Base-by-base conservation (phyloP, 2,888 invertebrate genomes). In the Cataglyphis livida region DNA sequence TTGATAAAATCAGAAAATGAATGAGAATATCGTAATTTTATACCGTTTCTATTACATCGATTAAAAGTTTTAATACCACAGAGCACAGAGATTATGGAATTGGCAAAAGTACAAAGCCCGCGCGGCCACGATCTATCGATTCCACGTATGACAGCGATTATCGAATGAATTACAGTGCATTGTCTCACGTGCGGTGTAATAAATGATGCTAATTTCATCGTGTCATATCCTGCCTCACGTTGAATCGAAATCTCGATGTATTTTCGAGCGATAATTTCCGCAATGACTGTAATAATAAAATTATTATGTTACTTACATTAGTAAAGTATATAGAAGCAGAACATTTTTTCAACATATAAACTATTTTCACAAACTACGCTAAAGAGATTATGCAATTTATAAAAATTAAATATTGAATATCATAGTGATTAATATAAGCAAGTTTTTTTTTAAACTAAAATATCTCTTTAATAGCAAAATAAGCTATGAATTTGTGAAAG, bases 11-110 rank as follows among this genome's bases (percentile, higher is more conserved):
- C 6, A 38, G 12, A n/a, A 59, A 70, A 32, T 64, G 18, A 41
- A 78, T 59, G 25, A 4, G 10, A 70, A 70, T 21, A 54, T 51
- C 6, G 21, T 59, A 59, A 59, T 21, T 71, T 59, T 70, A 59
- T 59, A 66, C 2, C 12, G 18, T n/a, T 68, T 68, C 9, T 21
- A 68, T 68, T n/a, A 54, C 44, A 44, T 44, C 9, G 41, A 68
- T 54, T 68, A 32, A 59, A 25, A 35, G 59, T 71, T 68, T 76
- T n/a, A 28, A 41, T 57, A 28, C 4, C 15, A 61, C 15, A 28
- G 15, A 61, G 12, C 32, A 32, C n/a, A 32, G 9, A 25, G 6
- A 7, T 5, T 41, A 25, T 28, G 21, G 9, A 66, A 68, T 68
- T 21, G 28, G 6, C 32, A 28, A 51, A 12, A 32, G 51, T 28